phyloP scores from a whole-genome alignment of 1,140 invertebrate genomes.

The Eumeta japonica region DNA sequence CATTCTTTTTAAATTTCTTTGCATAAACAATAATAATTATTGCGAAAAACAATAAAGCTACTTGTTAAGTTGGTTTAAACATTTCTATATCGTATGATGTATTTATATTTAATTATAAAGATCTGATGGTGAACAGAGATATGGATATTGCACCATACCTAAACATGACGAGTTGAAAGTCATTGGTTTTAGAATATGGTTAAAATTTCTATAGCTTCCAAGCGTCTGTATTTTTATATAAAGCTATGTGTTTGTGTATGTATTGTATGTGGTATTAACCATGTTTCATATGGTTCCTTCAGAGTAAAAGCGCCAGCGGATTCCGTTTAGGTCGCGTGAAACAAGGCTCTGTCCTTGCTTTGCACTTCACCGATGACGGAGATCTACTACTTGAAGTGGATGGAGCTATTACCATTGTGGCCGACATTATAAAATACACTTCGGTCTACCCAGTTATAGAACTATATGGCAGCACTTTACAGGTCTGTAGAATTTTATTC shows the following conservation, averaged over 20 bases:
- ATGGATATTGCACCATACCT: too few species aligned
- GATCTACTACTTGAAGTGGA: constrained; percentile 31
- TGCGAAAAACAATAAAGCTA: too few species aligned
- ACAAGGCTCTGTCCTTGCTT: constrained; percentile 30
- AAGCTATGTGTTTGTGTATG: constrained; percentile 7
- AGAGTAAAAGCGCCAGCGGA: constrained; percentile 20
- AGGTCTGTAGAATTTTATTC: constrained; percentile 16
- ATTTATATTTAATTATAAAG: too few species aligned
- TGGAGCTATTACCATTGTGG: constrained; percentile 17
- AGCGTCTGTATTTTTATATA: constrained; percentile 5
- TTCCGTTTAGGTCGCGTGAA: constrained; percentile 19
- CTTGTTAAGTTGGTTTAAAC: too few species aligned
- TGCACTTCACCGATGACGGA: constrained; percentile 33
- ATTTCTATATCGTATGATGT: too few species aligned
- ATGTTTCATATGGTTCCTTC: too few species aligned
- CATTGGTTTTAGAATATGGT: too few species aligned
- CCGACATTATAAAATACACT: constrained; percentile 20
- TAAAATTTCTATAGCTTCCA: too few species aligned
- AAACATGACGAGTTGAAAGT: too few species aligned
- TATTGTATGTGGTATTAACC: background rate
- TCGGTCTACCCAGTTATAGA: constrained; percentile 34
- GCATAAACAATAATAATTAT: too few species aligned
- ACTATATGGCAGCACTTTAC: constrained; percentile 31
- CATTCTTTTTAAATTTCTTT: too few species aligned
- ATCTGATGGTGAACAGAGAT: too few species aligned